phyloP scores from a whole-genome alignment of 2,113 vertebrate genomes.

The Engystomops pustulosus region DNA sequence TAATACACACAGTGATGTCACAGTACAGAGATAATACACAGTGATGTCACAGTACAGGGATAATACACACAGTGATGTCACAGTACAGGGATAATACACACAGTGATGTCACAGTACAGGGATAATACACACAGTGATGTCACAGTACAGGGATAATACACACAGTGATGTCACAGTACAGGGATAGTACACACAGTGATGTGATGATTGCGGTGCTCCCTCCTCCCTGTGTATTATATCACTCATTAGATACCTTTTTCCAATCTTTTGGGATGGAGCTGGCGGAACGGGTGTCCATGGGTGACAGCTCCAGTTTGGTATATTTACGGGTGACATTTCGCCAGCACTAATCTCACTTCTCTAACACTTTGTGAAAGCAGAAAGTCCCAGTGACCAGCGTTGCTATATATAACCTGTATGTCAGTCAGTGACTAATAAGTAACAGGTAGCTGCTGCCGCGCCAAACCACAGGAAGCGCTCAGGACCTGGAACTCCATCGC shows the following conservation, averaged over 20 bases:
- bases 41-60: too few relatives aligned
- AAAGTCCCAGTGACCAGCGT: not conserved
- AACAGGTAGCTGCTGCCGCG: conserved; percentile 20
- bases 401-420: conserved; percentile 24
- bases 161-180: too few relatives aligned
- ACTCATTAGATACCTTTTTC: not conserved
- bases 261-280: not conserved
- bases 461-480: conserved; percentile 37
- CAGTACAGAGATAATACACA: too few relatives aligned
- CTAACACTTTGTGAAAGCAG: not conserved
- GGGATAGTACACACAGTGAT: too few relatives aligned
- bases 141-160: too few relatives aligned
- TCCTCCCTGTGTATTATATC: too few relatives aligned
- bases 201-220: too few relatives aligned
- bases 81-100: too few relatives aligned
- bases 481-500: not conserved
- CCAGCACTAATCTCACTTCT: not conserved
- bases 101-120: too few relatives aligned
- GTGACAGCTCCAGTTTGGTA: not conserved
- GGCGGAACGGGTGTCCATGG: not conserved
- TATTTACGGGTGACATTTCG: not conserved
- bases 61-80: too few relatives aligned
- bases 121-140: too few relatives aligned
- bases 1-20: too few relatives aligned
- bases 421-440: conserved; percentile 24